These are phyloP conservation scores for Eufriesea mexicana DNA, from an alignment of 1,140 invertebrate genomes.

Conservation along the genomic window DNA sequence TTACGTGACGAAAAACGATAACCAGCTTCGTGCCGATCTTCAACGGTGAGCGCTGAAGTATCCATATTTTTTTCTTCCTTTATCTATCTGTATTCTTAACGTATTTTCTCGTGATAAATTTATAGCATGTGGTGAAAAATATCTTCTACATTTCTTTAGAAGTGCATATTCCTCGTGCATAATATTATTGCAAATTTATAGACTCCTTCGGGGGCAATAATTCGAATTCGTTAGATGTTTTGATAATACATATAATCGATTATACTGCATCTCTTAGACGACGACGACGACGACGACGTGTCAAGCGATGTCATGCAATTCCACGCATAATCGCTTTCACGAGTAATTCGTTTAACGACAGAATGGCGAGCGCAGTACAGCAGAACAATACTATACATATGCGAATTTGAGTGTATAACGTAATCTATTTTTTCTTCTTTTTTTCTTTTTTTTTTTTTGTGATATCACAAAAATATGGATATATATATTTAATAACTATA, in stretches of 20 bases:
- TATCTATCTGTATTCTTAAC: constrained; percentile 18
- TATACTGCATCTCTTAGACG: constrained; percentile 21
- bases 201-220: background rate
- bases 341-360: constrained; percentile 51
- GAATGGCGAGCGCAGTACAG: constrained; percentile 22
- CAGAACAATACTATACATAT: constrained; percentile 19
- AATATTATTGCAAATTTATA: background rate
- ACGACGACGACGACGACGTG: constrained; percentile 41
- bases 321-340: constrained; percentile 57
- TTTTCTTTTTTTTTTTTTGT: background rate
- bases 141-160: background rate
- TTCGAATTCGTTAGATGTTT: background rate
- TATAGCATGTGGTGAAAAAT: constrained; percentile 26
- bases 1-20: constrained; percentile 7
- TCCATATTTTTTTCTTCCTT: constrained; percentile 28
- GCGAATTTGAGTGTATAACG: background rate
- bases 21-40: constrained; percentile 17
- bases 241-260: constrained; percentile 13
- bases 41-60: constrained; percentile 49
- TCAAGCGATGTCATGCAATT: constrained; percentile 50
- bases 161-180: background rate
- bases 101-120: constrained; percentile 26
- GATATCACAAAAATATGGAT: background rate
- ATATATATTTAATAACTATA: background rate
- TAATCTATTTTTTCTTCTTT: background rate